Conservation (phyloP, 2,888 invertebrate species). For the Escarpia spicata region DNA sequence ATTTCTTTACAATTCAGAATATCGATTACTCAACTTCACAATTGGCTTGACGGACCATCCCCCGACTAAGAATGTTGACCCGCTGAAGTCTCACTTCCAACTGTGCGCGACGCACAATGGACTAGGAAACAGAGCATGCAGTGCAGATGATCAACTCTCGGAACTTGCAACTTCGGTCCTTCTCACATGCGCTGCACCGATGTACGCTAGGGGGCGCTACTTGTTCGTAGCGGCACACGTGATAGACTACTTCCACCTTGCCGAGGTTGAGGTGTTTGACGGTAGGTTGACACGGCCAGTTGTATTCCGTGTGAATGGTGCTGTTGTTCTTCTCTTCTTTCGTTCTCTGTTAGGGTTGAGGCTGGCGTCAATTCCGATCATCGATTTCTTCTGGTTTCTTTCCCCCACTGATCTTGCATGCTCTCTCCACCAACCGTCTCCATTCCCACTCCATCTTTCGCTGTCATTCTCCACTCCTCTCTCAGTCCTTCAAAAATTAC, state of each 20-base stretch:
- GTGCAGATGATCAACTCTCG: neutral
- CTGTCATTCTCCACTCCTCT: too few species aligned
- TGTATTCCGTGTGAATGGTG: neutral
- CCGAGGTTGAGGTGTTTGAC: neutral
- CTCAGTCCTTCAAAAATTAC: too few species aligned
- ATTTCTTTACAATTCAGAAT: neutral
- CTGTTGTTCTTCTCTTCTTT: too few species aligned
- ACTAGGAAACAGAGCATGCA: neutral
- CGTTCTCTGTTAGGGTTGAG: too few species aligned
- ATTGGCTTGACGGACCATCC: neutral
- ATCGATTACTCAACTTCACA: neutral
- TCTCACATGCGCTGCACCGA: neutral
- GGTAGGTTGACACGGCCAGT: neutral
- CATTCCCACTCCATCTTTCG: too few species aligned
- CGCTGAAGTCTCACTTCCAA: neutral
- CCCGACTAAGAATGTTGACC: neutral
- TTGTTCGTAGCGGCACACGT: neutral
- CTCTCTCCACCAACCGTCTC: too few species aligned
- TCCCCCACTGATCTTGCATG: too few species aligned
- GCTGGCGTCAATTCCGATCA: too few species aligned
- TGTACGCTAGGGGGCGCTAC: too few species aligned
- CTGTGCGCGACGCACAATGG: neutral
- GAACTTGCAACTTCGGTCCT: neutral
- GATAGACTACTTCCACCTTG: neutral
- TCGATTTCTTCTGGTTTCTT: too few species aligned